phyloP scores from a whole-genome alignment of 2,888 invertebrate genomes.

The Sclerodermus sp. region DNA sequence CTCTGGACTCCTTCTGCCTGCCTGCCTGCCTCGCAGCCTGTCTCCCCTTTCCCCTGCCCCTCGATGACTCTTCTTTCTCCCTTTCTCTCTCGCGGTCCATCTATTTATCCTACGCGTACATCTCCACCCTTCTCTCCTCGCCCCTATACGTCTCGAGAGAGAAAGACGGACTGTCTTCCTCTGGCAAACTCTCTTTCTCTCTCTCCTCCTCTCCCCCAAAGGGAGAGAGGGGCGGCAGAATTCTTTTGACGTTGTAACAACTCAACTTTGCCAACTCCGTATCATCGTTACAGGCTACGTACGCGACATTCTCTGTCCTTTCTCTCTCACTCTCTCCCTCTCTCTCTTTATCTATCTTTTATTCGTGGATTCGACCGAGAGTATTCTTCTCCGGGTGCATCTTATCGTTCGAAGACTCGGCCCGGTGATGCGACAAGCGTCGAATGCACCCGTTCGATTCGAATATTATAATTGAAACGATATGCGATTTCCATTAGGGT shows the following conservation, averaged over 20 bases:
- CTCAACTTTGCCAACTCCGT: conserved; percentile 15
- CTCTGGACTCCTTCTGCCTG: conserved; percentile 2
- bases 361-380: too few species aligned
- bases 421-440: too few species aligned
- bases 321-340: background rate
- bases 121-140: background rate
- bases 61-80: conserved; percentile 1
- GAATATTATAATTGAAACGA: too few species aligned
- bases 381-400: too few species aligned
- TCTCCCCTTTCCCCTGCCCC: conserved; percentile 2
- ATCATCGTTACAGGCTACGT: background rate
- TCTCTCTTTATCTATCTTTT: too few species aligned
- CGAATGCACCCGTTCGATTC: too few species aligned
- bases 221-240: too few species aligned
- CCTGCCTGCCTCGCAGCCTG: conserved; percentile 1
- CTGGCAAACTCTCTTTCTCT: conserved; percentile 3
- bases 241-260: conserved; percentile 6
- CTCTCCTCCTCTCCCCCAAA: conserved; percentile 2
- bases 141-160: conserved; percentile 1
- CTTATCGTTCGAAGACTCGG: too few species aligned
- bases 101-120: background rate
- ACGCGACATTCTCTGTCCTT: too few species aligned
- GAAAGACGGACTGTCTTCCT: too few species aligned
- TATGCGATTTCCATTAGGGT: too few species aligned
- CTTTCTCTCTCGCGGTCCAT: conserved; percentile 7